phyloP scores from a whole-genome alignment of 2,113 vertebrate genomes.

The Panthera tigris region DNA sequence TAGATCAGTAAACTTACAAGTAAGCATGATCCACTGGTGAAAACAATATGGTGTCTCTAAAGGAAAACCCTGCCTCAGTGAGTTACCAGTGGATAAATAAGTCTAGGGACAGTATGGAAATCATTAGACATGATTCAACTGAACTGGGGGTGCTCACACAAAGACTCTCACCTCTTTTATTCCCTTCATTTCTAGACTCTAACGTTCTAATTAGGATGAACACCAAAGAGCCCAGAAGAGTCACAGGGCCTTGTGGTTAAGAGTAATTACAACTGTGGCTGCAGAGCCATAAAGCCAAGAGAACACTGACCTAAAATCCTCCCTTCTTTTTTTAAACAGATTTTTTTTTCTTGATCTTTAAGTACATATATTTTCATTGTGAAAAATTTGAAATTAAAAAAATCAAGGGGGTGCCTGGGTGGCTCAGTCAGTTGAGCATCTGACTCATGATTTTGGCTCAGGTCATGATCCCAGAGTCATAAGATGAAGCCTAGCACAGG shows the following conservation, averaged over 20 bases:
- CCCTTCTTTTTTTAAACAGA: neutral
- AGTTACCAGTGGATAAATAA: neutral
- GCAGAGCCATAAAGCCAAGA: neutral
- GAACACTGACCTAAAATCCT: neutral
- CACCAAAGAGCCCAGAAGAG: neutral
- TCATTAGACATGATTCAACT: neutral
- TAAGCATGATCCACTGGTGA: neutral
- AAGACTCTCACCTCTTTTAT: neutral
- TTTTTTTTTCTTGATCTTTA: neutral
- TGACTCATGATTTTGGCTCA: too few species aligned
- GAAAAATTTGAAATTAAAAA: neutral
- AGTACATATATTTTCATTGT: neutral
- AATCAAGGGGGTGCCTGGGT: too few species aligned
- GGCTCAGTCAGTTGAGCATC: too few species aligned
- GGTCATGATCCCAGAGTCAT: too few species aligned
- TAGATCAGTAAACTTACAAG: neutral
- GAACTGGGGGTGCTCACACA: neutral
- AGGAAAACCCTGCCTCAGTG: neutral
- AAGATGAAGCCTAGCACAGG: too few species aligned
- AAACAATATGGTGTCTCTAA: slow-evolving; percentile 12
- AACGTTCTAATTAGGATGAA: neutral
- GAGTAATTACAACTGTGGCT: neutral
- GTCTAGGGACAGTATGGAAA: neutral
- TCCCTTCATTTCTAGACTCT: neutral
- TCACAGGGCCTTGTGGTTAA: neutral